These are phyloP conservation scores for Macquaria australasica DNA, from an alignment of 2,113 vertebrate genomes.

Conservation along the genomic window DNA sequence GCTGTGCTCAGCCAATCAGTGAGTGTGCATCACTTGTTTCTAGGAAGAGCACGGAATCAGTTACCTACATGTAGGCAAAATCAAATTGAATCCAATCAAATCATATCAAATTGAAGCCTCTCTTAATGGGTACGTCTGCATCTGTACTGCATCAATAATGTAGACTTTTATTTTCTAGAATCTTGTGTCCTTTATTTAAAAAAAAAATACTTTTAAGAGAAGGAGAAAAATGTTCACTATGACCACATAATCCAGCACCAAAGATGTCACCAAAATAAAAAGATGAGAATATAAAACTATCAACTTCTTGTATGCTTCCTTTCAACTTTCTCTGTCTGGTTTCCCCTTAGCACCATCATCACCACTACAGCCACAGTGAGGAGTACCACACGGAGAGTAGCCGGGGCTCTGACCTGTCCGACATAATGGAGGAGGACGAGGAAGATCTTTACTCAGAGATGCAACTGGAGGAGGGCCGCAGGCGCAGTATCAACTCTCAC, in stretches of 20 bases:
- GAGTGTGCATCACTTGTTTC: conserved; percentile 4
- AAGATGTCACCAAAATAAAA: background rate
- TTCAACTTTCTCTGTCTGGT: background rate
- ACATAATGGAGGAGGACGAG: conserved; percentile 99
- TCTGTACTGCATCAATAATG: background rate
- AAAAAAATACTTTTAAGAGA: background rate
- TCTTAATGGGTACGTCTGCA: background rate
- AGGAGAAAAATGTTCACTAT: background rate
- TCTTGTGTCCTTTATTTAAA: background rate
- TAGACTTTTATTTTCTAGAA: background rate
- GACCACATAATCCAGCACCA: background rate
- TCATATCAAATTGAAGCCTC: background rate
- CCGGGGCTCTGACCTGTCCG: conserved; percentile 95
- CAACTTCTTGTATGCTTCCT: background rate
- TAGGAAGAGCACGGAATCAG: background rate
- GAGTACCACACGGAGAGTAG: conserved; percentile 98
- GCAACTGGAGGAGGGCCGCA: conserved; percentile 94
- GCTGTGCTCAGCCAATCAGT: conserved; percentile 24
- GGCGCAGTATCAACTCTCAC: conserved; percentile 92
- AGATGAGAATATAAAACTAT: background rate
- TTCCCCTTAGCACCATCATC: conserved; percentile 85
- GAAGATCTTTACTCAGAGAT: conserved; percentile 97
- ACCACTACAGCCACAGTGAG: conserved; percentile 92
- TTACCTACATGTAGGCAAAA: background rate
- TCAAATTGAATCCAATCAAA: background rate